Base-by-base conservation (phyloP, 2,888 invertebrate species). In the Sinohyriopsis cumingii region DNA sequence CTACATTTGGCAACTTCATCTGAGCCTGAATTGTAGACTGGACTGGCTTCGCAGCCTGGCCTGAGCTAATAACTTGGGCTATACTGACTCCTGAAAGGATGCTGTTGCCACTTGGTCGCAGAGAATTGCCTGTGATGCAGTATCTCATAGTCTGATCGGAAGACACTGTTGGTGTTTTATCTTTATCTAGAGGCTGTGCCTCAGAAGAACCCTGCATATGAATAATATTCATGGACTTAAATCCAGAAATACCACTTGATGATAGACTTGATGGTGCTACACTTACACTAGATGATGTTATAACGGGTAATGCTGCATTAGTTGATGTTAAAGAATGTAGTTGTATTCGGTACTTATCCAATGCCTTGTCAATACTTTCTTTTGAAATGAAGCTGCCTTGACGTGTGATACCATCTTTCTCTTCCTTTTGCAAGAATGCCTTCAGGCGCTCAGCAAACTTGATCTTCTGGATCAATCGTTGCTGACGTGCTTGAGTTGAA, bases 291-390 rank as follows among this genome's bases (percentile, higher is more conserved):
- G 45, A 45, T 12, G 45, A 45, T 3, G 45, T 45, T 45, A 45
- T 45, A 45, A 12, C 15, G 45, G 45, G 3, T 15, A 45, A 2
- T 45, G 45, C 15, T 45, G 45, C 15, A 45, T 45, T 45, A 45
- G 45, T 12, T 45, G 45, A 45, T 45, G 15, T 45, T 15, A 45
- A 45, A 45, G 45, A 45, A 45, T 45, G 45, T 3, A 77, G 56
- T 68, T 77, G 77, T 5, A 75, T 75, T 54, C 75, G 75, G 53
- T 77, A 77, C 54, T 69, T 64, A 62, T 77, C 73, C 57, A 77
- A 68, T 45, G 77, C 77, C 60, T 75, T 77, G 61, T 77, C 77
- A 28, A 77, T 77, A 19, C 77, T 75, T 45, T 77, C 77, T 45
- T 69, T 62, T 56, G 75, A 75, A 24, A 77, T 73, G 25, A 75